Evolutionary conservation across 2,113 vertebrate species (phyloP).

Genomic region (Rhea pennata): DNA sequence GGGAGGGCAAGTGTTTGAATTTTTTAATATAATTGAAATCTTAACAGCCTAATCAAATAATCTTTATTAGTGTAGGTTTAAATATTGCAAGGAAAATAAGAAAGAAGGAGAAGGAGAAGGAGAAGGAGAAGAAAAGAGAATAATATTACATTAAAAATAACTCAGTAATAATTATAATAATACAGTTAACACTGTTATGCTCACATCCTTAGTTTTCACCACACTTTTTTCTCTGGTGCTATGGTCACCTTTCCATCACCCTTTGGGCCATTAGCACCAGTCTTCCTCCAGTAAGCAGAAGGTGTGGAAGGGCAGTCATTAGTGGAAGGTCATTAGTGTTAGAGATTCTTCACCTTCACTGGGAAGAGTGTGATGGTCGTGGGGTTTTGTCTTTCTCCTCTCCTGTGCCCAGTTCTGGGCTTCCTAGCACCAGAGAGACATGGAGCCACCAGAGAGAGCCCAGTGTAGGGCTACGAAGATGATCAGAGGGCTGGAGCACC

Average conservation of each 20-base stretch:
- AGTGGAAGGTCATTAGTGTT: background rate
- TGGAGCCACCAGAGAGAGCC: too few species aligned
- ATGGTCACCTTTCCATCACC: background rate
- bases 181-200: background rate
- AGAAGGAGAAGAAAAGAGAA: background rate
- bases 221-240: background rate
- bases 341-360: background rate
- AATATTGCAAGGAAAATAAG: background rate
- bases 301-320: fast-evolving
- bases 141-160: background rate
- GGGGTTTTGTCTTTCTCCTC: fast-evolving
- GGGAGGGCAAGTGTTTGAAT: background rate
- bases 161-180: background rate
- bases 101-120: too few species aligned
- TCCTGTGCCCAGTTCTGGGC: background rate
- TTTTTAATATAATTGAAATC: background rate
- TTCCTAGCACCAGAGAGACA: too few species aligned
- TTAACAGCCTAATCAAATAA: background rate
- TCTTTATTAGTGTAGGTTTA: background rate
- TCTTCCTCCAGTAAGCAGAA: background rate
- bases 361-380: background rate
- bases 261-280: background rate
- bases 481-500: too few species aligned
- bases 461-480: too few species aligned
- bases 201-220: too few species aligned